A percentile compares a stretch with the other conserved stretches of the same genome.
These are phyloP conservation scores for Muntiacus reevesi DNA, from an alignment of 2,113 vertebrate genomes.

Conservation along the genomic window DNA sequence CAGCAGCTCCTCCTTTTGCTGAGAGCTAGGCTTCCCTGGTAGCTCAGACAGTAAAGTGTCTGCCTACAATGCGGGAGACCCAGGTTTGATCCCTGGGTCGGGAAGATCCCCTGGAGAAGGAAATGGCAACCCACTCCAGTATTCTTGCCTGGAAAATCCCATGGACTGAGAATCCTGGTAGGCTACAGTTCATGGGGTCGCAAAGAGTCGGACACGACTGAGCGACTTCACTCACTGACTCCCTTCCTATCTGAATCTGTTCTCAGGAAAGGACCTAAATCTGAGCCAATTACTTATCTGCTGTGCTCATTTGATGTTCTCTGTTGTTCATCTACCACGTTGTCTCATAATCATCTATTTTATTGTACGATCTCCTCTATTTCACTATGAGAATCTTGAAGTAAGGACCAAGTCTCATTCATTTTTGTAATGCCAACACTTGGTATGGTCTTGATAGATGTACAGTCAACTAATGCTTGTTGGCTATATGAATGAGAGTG, in stretches of 20 bases:
- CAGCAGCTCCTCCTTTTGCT: rapidly evolving
- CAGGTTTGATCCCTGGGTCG: too few species aligned
- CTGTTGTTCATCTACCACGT: background rate
- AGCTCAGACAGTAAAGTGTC: too few species aligned
- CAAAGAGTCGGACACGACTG: too few species aligned
- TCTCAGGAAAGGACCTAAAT: background rate
- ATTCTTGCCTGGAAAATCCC: too few species aligned
- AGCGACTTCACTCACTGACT: too few species aligned
- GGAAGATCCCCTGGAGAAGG: too few species aligned
- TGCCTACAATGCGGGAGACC: too few species aligned
- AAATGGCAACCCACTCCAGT: too few species aligned
- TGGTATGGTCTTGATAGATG: background rate
- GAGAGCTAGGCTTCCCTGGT: background rate
- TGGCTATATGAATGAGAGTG: background rate
- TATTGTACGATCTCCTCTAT: background rate
- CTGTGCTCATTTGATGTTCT: background rate
- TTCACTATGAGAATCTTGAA: background rate
- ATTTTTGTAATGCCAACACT: background rate
- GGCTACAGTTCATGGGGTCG: too few species aligned
- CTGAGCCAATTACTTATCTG: background rate
- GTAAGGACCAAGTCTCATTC: background rate
- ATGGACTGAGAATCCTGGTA: too few species aligned
- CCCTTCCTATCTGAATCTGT: background rate
- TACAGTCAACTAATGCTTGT: background rate
- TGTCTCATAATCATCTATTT: background rate